Conservation (phyloP, 2,797 vertebrate species). For the Crocodylus rhombifer region DNA sequence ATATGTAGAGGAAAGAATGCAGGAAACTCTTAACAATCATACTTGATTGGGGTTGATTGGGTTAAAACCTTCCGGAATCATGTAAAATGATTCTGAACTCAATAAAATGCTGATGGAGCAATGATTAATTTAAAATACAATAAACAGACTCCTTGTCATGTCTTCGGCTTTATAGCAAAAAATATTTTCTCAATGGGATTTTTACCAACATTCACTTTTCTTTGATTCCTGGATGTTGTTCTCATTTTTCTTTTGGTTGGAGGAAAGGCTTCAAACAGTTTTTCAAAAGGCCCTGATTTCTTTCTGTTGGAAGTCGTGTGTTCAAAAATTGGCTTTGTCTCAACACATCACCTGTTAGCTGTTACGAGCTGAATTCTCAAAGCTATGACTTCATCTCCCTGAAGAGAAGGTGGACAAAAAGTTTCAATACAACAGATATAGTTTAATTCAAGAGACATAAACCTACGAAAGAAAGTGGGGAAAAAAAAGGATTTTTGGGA, state of each 20-base stretch:
- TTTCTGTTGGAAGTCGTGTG: conserved; percentile 52
- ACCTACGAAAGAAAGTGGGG: background rate
- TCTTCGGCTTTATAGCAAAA: conserved; percentile 68
- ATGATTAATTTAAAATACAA: conserved; percentile 68
- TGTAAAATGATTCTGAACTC: conserved; percentile 69
- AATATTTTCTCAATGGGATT: conserved; percentile 74
- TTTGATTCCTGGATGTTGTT: conserved; percentile 76
- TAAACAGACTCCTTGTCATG: conserved; percentile 74
- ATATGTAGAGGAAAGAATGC: conserved; percentile 35
- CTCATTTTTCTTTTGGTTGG: conserved; percentile 67
- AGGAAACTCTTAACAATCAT: conserved; percentile 67
- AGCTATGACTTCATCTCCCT: conserved; percentile 83
- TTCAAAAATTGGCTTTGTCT: conserved; percentile 73
- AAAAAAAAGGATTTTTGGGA: background rate
- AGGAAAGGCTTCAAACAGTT: conserved; percentile 59
- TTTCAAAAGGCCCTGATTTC: conserved; percentile 57
- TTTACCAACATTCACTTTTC: conserved; percentile 63
- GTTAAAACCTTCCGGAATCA: conserved; percentile 73
- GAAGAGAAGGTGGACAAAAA: conserved; percentile 71
- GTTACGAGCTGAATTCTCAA: conserved; percentile 80
- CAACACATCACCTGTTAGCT: conserved; percentile 81
- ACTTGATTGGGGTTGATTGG: conserved; percentile 73
- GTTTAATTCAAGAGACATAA: conserved; percentile 53
- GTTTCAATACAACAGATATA: conserved; percentile 52
- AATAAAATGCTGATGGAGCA: conserved; percentile 69